phyloP scores from a whole-genome alignment of 2,797 vertebrate genomes.

The Ptychobarbus kaznakovi region DNA sequence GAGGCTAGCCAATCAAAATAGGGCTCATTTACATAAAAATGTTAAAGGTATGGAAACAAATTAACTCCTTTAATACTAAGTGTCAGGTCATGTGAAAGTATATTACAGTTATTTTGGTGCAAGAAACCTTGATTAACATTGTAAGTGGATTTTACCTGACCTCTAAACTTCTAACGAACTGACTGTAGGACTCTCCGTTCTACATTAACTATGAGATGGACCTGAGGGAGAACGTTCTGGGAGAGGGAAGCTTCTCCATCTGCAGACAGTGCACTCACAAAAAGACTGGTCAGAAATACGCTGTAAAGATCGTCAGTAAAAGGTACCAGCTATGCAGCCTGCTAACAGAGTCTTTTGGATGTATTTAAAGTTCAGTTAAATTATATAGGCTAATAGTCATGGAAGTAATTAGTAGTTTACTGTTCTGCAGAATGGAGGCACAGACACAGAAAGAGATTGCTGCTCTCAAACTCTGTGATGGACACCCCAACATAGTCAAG shows the following conservation, averaged over 20 bases:
- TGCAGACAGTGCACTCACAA: constrained; percentile 95
- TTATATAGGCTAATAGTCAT: not conserved
- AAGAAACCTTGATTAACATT: not conserved
- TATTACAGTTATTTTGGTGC: not conserved
- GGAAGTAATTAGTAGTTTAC: constrained; percentile 2
- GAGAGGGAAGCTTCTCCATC: constrained; percentile 99
- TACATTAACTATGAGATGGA: constrained; percentile 95
- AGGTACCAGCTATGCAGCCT: constrained; percentile 76
- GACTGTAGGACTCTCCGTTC: constrained; percentile 92
- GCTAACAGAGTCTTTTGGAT: not conserved
- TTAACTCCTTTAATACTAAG: not conserved
- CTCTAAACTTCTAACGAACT: not conserved
- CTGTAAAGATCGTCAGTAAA: constrained; percentile 99
- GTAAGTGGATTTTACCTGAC: not conserved
- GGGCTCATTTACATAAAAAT: not conserved
- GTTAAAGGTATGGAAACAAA: not conserved
- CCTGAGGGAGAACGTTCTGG: constrained; percentile 90
- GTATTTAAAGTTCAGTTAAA: not conserved
- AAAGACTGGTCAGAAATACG: constrained; percentile 92
- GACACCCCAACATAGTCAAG: constrained; percentile 96
- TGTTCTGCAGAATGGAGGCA: constrained; percentile 89
- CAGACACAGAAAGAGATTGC: constrained; percentile 96
- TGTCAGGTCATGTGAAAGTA: not conserved
- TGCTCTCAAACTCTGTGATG: constrained; percentile 94
- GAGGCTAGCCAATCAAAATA: not conserved